A percentile compares a stretch with the other conserved stretches of the same genome.
phyloP scores from a whole-genome alignment of 2,113 vertebrate genomes.

The Craseonycteris thonglongyai region DNA sequence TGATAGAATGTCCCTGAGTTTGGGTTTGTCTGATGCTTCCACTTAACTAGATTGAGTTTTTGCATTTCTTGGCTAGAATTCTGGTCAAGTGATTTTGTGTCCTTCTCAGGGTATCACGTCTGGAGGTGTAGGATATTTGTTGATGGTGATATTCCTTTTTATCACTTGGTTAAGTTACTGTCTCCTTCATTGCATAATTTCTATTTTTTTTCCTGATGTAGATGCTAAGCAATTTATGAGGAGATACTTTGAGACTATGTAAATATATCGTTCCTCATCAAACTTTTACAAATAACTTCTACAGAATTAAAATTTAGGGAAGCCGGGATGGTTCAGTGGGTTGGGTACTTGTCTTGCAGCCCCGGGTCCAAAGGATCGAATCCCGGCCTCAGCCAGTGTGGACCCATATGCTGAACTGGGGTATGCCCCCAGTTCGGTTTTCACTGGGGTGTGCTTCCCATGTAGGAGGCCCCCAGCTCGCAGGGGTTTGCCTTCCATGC shows the following conservation, averaged over 20 bases:
- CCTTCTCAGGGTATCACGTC: background rate
- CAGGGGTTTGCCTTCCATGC: too few relatives aligned
- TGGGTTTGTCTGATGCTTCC: background rate
- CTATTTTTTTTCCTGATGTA: background rate
- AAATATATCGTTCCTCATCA: background rate
- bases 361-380: too few relatives aligned
- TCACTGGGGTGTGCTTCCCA: too few relatives aligned
- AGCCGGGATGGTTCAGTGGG: too few relatives aligned
- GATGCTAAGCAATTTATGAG: background rate
- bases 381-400: too few relatives aligned
- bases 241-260: background rate
- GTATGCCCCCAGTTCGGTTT: too few relatives aligned
- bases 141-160: background rate
- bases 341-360: too few relatives aligned
- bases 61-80: background rate
- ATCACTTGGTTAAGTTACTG: background rate
- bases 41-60: conserved; percentile 8
- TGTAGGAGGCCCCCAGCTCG: too few relatives aligned
- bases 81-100: background rate
- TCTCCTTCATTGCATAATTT: background rate
- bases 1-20: background rate
- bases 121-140: background rate
- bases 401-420: too few relatives aligned
- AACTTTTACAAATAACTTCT: background rate
- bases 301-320: background rate